Evolutionary conservation across 2,113 vertebrate genomes (phyloP), one percentile per base, ranked within the genome.

Genomic region (Malurus cyaneus): DNA sequence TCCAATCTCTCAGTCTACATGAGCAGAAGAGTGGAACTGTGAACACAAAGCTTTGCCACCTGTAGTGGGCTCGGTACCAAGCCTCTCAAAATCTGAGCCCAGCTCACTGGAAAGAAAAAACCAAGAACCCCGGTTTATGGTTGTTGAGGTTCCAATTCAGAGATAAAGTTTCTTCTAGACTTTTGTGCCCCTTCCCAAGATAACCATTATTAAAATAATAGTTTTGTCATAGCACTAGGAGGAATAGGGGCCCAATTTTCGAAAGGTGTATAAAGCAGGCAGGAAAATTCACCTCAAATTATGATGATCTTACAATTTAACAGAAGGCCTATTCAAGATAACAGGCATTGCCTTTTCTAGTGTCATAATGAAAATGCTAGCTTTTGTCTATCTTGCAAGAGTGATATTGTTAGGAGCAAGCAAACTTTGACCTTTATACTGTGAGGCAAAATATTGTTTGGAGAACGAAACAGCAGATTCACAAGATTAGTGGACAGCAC

Each of bases 181-280:
- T 85, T 57, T 65, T 18, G 17, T 57, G n/a, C 5, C 11, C 49
- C 32, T 69, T 65, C 14, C 73, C 50, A 59, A 76, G 39, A 18
- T 7, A 62, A 39, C 4, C 0, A 0, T 34, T 59, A 2, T 50
- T 36, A 47, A 26, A 42, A n/a, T 12, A n/a, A 6, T 18, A 80
- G 25, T 57, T 80, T 79, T 73, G 12, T 49, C 54, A 21, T 8
- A 44, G 28, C 31, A 61, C 5, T 13, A 61, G 21, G 39, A 61
- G 9, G 11, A 91, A 19, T 0, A 2, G 32, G 32, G 34, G 6
- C 23, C 26, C 2, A 12, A 8, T 77, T 80, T 83, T 88, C 29
- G 26, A 26, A 47, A 77, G 32, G 2, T 41, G 5, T 61, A n/a
- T 32, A 73, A 79, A 59, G n/a, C 25, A 61, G 46, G 31, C 39